Conservation (phyloP, 2,888 invertebrate species). For the Nemotelus nigrinus region DNA sequence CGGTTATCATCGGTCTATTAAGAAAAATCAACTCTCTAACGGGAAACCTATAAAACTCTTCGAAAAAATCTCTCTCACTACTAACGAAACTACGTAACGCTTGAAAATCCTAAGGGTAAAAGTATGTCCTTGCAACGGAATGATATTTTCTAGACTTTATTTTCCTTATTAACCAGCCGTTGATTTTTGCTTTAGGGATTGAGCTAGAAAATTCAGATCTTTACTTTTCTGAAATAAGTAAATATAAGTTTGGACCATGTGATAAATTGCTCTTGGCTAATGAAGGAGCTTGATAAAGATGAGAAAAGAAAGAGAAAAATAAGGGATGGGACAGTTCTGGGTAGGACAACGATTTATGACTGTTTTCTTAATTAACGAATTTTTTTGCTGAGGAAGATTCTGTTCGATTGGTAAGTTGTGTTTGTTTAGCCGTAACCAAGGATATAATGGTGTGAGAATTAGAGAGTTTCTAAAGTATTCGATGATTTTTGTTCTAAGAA, state of each 20-base stretch:
- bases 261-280: slow-evolving; percentile 27
- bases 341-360: slow-evolving; percentile 47
- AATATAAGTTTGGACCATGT: slow-evolving; percentile 26
- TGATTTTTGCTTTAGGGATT: too few relatives aligned
- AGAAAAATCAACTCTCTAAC: slow-evolving; percentile 29
- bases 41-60: slow-evolving; percentile 41
- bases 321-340: neutral
- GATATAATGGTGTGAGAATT: neutral
- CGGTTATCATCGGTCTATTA: neutral
- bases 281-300: neutral
- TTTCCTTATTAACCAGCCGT: neutral
- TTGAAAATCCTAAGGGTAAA: too few relatives aligned
- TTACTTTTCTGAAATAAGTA: neutral
- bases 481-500: too few relatives aligned
- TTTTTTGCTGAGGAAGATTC: slow-evolving; percentile 20
- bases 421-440: neutral
- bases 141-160: slow-evolving; percentile 12
- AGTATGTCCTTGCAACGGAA: too few relatives aligned
- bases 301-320: neutral
- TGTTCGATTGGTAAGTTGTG: neutral
- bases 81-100: neutral
- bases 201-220: too few relatives aligned
- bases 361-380: slow-evolving; percentile 49
- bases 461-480: too few relatives aligned
- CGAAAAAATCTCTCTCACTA: neutral